Evolutionary conservation across 1,140 invertebrate genomes (phyloP).

Genomic region (Drosophila persimilis): DNA sequence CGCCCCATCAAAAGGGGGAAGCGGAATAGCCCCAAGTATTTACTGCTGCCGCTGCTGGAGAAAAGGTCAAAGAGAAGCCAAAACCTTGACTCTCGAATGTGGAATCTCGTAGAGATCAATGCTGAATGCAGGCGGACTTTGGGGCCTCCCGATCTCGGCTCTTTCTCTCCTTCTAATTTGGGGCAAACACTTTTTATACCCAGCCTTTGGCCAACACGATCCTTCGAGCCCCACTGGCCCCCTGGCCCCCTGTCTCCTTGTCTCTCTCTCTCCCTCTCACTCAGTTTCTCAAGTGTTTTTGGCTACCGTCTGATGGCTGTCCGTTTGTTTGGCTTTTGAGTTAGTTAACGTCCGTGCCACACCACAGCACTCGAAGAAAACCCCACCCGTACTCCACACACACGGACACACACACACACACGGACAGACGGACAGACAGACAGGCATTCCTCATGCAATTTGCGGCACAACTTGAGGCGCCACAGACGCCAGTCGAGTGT

Average conservation of each 20-base stretch:
- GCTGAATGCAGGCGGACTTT: no score
- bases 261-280: not conserved
- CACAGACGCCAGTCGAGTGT: slow-evolving; percentile 62
- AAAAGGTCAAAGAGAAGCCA: no score
- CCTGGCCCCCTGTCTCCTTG: no score
- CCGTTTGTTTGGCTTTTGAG: slow-evolving; percentile 75
- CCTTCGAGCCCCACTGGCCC: no score
- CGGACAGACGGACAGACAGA: not conserved
- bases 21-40: no score
- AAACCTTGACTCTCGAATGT: no score
- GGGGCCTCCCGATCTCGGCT: not conserved
- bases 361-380: slow-evolving; percentile 6
- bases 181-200: slow-evolving; percentile 19
- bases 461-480: slow-evolving; percentile 52
- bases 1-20: slow-evolving; percentile 41
- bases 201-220: slow-evolving; percentile 35
- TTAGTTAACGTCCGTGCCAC: slow-evolving; percentile 61
- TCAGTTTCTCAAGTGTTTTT: slow-evolving; percentile 54
- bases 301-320: slow-evolving; percentile 78
- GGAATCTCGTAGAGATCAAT: no score
- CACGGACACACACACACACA: slow-evolving; percentile 21
- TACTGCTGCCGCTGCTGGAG: no score
- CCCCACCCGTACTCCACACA: slow-evolving; percentile 19
- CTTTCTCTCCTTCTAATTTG: slow-evolving; percentile 2
- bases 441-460: slow-evolving; percentile 63